A percentile compares a stretch with the other conserved stretches of the same genome.
phyloP scores from a whole-genome alignment of 2,888 invertebrate genomes.

The Mythimna impura region DNA sequence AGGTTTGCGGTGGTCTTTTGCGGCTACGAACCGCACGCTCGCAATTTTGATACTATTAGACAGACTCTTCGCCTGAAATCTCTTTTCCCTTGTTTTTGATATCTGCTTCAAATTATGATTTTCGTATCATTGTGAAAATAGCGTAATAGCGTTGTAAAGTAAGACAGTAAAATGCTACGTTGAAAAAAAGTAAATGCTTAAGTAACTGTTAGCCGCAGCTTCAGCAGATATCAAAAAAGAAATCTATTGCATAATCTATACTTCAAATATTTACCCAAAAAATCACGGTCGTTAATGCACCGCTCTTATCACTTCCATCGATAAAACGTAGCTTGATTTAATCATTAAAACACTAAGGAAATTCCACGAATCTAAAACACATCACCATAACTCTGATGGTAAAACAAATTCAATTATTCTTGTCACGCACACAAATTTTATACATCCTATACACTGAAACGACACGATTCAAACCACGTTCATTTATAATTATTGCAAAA shows the following conservation, averaged over 20 bases:
- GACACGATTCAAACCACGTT: constrained; percentile 74
- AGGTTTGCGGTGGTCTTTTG: constrained; percentile 94
- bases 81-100: constrained; percentile 82
- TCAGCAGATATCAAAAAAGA: constrained; percentile 82
- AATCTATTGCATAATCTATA: constrained; percentile 81
- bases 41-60: constrained; percentile 89
- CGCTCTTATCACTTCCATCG: constrained; percentile 85
- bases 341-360: constrained; percentile 83
- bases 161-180: constrained; percentile 49
- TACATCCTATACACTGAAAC: constrained; percentile 75
- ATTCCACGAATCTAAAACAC: constrained; percentile 88
- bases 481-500: constrained; percentile 75
- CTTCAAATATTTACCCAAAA: constrained; percentile 83
- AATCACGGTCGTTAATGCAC: constrained; percentile 89
- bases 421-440: constrained; percentile 76
- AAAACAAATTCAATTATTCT: constrained; percentile 66
- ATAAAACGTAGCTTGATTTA: constrained; percentile 83
- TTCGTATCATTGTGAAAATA: constrained; percentile 44
- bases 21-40: constrained; percentile 89
- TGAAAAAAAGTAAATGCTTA: constrained; percentile 50
- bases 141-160: constrained; percentile 51
- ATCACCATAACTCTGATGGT: constrained; percentile 67
- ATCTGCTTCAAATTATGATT: constrained; percentile 78
- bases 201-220: constrained; percentile 51
- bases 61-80: constrained; percentile 88